These are phyloP conservation scores for Myiozetetes cayanensis DNA, from an alignment of 2,113 vertebrate genomes.

Conservation along the genomic window DNA sequence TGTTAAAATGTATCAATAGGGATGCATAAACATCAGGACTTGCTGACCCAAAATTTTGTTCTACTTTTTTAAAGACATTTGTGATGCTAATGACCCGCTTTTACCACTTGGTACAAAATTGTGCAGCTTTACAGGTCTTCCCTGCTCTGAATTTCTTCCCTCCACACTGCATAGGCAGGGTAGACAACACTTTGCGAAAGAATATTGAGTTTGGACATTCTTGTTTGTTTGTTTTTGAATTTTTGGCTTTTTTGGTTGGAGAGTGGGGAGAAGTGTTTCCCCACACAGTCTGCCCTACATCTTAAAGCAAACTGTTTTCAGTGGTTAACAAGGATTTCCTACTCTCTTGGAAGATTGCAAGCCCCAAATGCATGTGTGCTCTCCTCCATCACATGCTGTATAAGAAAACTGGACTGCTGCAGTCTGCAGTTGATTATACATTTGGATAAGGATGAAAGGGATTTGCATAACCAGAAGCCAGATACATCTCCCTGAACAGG, in stretches of 20 bases:
- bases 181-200: not conserved
- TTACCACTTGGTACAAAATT: not conserved
- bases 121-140: not conserved
- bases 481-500: not conserved
- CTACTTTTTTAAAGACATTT: not conserved
- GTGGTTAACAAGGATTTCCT: not conserved
- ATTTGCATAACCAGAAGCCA: not conserved
- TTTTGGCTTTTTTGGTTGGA: not conserved
- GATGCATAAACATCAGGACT: not conserved
- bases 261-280: not conserved
- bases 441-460: not conserved
- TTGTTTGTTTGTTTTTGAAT: too few relatives aligned
- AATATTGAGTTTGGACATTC: not conserved
- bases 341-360: not conserved
- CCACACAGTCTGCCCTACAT: not conserved
- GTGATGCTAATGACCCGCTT: not conserved
- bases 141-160: not conserved
- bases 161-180: not conserved
- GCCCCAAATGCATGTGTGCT: not conserved
- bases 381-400: not conserved
- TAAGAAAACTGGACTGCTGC: not conserved
- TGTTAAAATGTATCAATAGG: not conserved
- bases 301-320: not conserved
- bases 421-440: not conserved
- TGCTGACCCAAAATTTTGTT: not conserved